Base-by-base conservation (phyloP, 2,797 vertebrate genomes). In the Luscinia megarhynchos region DNA sequence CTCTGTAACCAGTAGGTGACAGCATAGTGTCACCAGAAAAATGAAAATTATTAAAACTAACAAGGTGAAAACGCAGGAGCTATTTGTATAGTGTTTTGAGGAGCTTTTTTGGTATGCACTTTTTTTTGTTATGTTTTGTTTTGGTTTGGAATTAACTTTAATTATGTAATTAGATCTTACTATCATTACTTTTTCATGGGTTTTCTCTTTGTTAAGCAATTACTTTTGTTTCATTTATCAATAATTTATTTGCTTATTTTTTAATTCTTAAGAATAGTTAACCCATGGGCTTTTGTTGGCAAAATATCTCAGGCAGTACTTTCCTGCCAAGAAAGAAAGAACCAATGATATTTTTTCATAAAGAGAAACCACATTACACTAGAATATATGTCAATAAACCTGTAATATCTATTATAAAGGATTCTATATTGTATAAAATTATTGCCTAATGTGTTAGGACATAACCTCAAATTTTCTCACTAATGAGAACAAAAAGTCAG, bases 1-100 rank as follows among this genome's bases (percentile, higher is more conserved):
- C 18, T 73, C 62, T 88, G 7, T 45, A 89, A 55, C 83, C 87
- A 87, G 83, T 46, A 95, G 94, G 64, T 95, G 93, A 96, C 93
- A 93, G 80, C 59, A 92, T 50, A 80, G 77, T 82, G 63, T 79
- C 77, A 79, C 48, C 7, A 50, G 67, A 53, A 87, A 90, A 93
- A 84, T 10, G 4, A 26, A 41, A 88, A 75, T 69, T 57, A 59
- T 40, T 79, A 57, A 84, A 91, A 40, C 12, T 59, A 41, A 12
- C 9, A 84, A 24, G 2, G 34, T 55, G 16, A 77, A 93, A 72
- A 80, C 29, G 3, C 0, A 24, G 17, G 4, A 11, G 6, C 7
- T 55, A 7, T 27, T 78, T 67, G 13, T 13, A 23, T 19, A 29
- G 20, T 13, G 4, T 24, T 57, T 63, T 34, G 8, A 40, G 27